These are phyloP conservation scores for Paradoxurus hermaphroditus DNA, from an alignment of 2,113 vertebrate species.

Conservation along the genomic window DNA sequence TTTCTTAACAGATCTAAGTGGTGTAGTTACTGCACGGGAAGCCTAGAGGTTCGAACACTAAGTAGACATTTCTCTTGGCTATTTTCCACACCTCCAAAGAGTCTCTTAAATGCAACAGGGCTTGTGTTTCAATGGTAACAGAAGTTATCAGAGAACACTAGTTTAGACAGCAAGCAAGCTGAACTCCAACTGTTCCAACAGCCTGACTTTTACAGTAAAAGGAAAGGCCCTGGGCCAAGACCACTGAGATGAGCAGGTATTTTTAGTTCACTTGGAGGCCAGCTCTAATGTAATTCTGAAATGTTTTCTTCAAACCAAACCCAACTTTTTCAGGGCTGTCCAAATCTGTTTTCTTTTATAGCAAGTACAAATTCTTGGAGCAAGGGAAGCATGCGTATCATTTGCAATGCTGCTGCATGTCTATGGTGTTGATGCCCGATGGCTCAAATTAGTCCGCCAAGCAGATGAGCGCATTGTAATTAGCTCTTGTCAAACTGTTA, in stretches of 20 bases:
- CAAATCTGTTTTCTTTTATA: conserved; percentile 76
- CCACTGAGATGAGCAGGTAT: conserved; percentile 71
- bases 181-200: conserved; percentile 79
- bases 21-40: conserved; percentile 49
- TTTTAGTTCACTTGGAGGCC: conserved; percentile 78
- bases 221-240: conserved; percentile 68
- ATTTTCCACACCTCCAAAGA: conserved; percentile 75
- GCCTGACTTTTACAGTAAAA: conserved; percentile 73
- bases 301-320: conserved; percentile 77
- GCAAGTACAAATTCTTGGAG: conserved; percentile 71
- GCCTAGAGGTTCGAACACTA: conserved; percentile 29
- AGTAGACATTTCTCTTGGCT: conserved; percentile 70
- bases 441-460: conserved; percentile 67
- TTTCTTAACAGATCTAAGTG: conserved; percentile 51
- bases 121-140: conserved; percentile 63
- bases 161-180: conserved; percentile 76
- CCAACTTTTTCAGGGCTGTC: conserved; percentile 70
- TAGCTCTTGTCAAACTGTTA: conserved; percentile 76
- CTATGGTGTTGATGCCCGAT: conserved; percentile 68
- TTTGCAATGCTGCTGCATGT: conserved; percentile 63
- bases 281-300: conserved; percentile 79
- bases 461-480: conserved; percentile 78
- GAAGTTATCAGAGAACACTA: conserved; percentile 79
- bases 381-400: conserved; percentile 56
- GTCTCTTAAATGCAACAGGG: conserved; percentile 50